Conservation (phyloP, 1,140 invertebrate species). For the Chionoecetes opilio region DNA sequence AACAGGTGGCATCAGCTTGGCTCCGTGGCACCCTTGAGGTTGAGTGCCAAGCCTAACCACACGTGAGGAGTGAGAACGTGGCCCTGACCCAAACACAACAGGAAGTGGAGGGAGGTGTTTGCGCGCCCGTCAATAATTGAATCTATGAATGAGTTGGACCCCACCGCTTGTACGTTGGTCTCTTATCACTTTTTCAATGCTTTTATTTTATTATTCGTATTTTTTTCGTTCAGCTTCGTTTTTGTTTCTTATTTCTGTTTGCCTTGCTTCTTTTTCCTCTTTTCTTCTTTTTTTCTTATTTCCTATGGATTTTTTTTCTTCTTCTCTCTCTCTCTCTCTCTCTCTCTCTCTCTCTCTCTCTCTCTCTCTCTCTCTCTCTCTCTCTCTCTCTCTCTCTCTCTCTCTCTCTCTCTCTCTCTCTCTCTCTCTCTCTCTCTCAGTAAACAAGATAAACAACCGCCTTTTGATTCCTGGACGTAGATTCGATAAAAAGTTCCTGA, state of each 20-base stretch:
- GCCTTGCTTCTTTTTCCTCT: not conserved
- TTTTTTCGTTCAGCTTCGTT: no score
- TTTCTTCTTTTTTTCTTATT: not conserved
- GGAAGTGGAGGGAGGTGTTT: not conserved
- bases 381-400: not conserved
- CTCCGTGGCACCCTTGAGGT: not conserved
- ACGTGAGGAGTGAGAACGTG: not conserved
- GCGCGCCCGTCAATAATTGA: not conserved
- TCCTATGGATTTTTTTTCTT: not conserved
- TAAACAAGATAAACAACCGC: not conserved
- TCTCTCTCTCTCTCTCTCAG: not conserved
- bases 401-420: not conserved
- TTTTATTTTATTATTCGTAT: no score
- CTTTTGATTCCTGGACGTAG: not conserved
- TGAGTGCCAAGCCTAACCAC: not conserved
- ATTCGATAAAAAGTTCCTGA: not conserved
- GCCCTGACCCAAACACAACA: not conserved
- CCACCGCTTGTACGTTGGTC: not conserved
- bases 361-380: not conserved
- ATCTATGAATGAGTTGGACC: not conserved
- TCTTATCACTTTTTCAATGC: no score
- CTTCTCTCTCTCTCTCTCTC: not conserved
- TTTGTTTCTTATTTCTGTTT: no score
- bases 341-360: conserved; percentile 27
- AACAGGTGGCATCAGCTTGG: not conserved